Base-by-base conservation (phyloP, 1,140 invertebrate genomes). In the Drosophila albomicans region DNA sequence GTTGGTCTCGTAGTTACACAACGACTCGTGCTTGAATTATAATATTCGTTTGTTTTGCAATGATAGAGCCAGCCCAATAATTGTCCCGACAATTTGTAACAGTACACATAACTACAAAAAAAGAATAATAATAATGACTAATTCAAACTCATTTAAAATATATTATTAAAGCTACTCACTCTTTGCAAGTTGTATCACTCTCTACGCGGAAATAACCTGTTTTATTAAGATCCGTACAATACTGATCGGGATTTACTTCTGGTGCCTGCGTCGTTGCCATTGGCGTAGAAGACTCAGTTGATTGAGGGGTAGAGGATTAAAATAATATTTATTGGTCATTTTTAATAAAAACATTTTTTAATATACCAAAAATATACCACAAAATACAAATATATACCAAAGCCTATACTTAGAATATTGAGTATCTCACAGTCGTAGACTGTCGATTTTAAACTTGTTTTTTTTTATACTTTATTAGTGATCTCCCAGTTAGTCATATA, bases 61-160 rank as follows among this genome's bases (percentile, higher is more conserved):
- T 79, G 71, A 49, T 71, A 89, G 5, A 70, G 46, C 84, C 57
- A 89, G 5, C 81, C 91, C 5, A 82, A 43, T 4, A 79, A 84
- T 63, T 91, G 75, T 13, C 32, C 57, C 0, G 79, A 67, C 11
- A 88, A 8, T 16, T 70, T 61, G n/a, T 79, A 88, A 25, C 84
- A 88, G 43, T 76, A 79, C 0, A 88, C 71, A 62, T 89, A 88
- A 32, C 84, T 88, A 13, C 1, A 72, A 63, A 13, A 13, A 88
- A 5, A n/a, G 6, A 7, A 64, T 43, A 30, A 64, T 43, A 30
- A n/a, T 8, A 35, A 3, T 30, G 20, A 30, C 10, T 51, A 30
- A 61, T 8, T 38, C 1, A 15, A 54, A 43, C n/a, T 13, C 3
- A 13, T 28, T 38, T 10, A 11, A 8, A 38, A 8, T 38, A 43